Evolutionary conservation across 1,140 invertebrate genomes (phyloP).

Genomic region (Argopecten irradians): DNA sequence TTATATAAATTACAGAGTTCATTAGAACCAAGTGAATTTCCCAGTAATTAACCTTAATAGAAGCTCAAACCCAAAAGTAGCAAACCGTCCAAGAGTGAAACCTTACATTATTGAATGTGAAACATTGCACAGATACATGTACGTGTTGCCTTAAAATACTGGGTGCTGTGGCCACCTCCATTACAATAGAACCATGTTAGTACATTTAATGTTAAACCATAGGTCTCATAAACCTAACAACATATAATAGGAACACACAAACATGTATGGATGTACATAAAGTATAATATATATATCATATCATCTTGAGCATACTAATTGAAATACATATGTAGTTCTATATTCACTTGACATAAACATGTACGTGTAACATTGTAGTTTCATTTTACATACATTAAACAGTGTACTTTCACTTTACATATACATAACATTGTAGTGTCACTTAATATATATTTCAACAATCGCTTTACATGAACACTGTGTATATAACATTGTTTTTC

Average conservation of each 20-base stretch:
- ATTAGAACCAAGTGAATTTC: background rate
- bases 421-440: background rate
- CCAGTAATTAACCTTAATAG: background rate
- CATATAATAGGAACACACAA: background rate
- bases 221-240: too few species aligned
- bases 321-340: background rate
- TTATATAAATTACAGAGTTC: background rate
- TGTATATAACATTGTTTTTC: too few species aligned
- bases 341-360: background rate
- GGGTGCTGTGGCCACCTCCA: background rate
- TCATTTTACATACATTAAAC: background rate
- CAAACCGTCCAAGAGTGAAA: background rate
- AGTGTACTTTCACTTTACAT: background rate
- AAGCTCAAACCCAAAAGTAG: background rate
- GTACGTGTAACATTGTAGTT: background rate
- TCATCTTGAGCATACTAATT: background rate
- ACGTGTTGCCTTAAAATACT: background rate
- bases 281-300: background rate
- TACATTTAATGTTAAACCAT: background rate
- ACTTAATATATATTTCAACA: background rate
- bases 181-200: background rate
- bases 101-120: background rate
- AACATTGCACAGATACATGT: background rate
- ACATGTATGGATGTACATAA: background rate
- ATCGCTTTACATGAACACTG: too few species aligned